A percentile compares a stretch with the other conserved stretches of the same genome.
phyloP scores from a whole-genome alignment of 2,888 invertebrate species.

The Alsophila aescularia region DNA sequence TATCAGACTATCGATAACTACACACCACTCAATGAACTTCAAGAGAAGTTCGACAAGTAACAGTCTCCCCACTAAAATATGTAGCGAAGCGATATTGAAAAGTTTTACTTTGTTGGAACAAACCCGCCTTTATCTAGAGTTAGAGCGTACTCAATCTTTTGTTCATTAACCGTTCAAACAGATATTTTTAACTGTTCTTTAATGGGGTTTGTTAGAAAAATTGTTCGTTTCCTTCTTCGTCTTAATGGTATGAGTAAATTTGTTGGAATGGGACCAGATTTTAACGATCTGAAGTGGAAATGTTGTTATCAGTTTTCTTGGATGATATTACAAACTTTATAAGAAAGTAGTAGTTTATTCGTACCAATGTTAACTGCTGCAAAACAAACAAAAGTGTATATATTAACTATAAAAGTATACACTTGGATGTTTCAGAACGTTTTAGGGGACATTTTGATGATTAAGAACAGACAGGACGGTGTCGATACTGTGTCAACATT shows the following conservation, averaged over 20 bases:
- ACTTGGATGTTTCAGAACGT: too few relatives aligned
- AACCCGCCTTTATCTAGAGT: slow-evolving; percentile 55
- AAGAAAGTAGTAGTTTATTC: too few relatives aligned
- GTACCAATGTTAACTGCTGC: too few relatives aligned
- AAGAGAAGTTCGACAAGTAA: slow-evolving; percentile 77
- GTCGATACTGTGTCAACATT: too few relatives aligned
- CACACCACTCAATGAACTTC: slow-evolving; percentile 46
- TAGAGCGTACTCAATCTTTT: slow-evolving; percentile 46
- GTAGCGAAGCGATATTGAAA: slow-evolving; percentile 80
- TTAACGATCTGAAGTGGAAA: background rate
- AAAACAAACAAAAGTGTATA: too few relatives aligned
- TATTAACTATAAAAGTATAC: too few relatives aligned
- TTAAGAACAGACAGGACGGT: too few relatives aligned
- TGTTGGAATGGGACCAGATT: background rate
- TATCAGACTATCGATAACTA: slow-evolving; percentile 13
- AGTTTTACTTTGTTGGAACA: slow-evolving; percentile 65
- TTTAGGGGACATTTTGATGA: too few relatives aligned
- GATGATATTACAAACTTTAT: background rate
- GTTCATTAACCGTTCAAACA: slow-evolving; percentile 45
- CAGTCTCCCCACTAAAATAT: slow-evolving; percentile 77
- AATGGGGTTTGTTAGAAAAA: slow-evolving; percentile 31
- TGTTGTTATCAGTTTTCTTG: background rate
- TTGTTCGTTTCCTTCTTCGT: slow-evolving; percentile 1
- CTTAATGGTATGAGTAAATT: background rate
- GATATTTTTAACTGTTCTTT: slow-evolving; percentile 37